phyloP scores from a whole-genome alignment of 2,888 invertebrate species.

The Itoplectis maculator region DNA sequence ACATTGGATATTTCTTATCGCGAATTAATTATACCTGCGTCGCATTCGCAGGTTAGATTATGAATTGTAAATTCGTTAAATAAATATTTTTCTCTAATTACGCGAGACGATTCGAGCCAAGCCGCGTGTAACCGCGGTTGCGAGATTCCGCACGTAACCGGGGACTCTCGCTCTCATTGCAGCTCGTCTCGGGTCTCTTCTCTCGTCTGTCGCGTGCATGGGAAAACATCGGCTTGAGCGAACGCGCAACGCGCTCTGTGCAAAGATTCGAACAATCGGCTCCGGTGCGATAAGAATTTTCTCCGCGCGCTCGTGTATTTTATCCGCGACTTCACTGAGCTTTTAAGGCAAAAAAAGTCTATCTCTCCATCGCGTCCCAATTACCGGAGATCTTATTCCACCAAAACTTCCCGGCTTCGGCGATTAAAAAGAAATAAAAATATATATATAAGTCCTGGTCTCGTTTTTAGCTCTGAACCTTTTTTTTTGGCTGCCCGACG shows the following conservation, averaged over 20 bases:
- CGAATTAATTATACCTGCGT: not conserved
- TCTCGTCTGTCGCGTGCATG: conserved; percentile 59
- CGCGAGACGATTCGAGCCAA: not conserved
- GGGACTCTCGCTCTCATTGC: conserved; percentile 28
- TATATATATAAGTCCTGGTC: too few species aligned
- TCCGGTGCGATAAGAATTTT: conserved; percentile 58
- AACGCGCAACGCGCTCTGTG: conserved; percentile 3
- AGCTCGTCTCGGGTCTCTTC: conserved; percentile 19
- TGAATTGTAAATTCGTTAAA: not conserved
- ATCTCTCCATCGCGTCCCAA: too few species aligned
- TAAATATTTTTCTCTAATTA: not conserved
- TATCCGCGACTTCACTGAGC: not conserved
- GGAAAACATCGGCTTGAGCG: conserved; percentile 51
- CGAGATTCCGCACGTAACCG: conserved; percentile 43
- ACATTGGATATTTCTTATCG: not conserved
- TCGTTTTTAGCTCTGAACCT: too few species aligned
- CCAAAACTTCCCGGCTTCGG: too few species aligned
- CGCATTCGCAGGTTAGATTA: not conserved
- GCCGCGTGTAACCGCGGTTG: conserved; percentile 29
- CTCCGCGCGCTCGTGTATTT: conserved; percentile 4
- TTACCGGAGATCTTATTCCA: too few species aligned
- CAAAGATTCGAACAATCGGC: conserved; percentile 66
- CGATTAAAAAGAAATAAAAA: too few species aligned
- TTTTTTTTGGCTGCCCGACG: not conserved
- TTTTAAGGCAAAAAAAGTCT: too few species aligned